phyloP scores from a whole-genome alignment of 2,113 vertebrate species.

The Spheniscus mendiculus region DNA sequence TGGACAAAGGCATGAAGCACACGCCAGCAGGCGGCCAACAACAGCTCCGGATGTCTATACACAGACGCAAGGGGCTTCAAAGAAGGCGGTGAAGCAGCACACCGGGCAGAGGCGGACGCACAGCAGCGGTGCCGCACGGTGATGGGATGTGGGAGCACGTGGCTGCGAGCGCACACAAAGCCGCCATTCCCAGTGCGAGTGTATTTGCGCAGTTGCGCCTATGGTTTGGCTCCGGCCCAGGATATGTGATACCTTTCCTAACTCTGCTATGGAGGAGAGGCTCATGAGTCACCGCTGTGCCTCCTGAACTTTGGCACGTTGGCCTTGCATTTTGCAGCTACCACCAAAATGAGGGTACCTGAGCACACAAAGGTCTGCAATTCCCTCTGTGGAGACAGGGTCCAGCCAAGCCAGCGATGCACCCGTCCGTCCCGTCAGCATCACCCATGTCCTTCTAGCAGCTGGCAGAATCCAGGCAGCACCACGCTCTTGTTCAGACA shows the following conservation, averaged over 20 bases:
- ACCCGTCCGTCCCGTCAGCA: background rate
- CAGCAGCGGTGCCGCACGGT: background rate
- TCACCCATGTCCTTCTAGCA: background rate
- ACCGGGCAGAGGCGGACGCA: rapidly evolving
- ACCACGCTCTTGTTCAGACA: background rate
- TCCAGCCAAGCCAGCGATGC: background rate
- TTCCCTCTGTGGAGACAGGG: background rate
- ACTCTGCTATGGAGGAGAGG: background rate
- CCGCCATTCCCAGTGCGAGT: rapidly evolving
- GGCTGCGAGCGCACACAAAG: background rate
- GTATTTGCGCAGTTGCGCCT: rapidly evolving
- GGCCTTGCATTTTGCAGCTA: background rate
- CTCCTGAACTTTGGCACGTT: rapidly evolving
- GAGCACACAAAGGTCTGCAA: rapidly evolving
- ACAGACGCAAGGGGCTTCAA: background rate
- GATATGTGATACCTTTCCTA: too few relatives aligned
- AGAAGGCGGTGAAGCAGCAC: background rate
- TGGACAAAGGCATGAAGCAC: background rate
- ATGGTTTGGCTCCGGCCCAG: background rate
- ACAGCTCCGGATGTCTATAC: background rate
- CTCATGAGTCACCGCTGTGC: background rate
- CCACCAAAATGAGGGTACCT: too few relatives aligned
- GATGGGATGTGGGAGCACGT: background rate
- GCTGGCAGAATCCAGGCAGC: background rate
- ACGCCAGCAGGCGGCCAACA: background rate